Percentiles rank a stretch among this genome's conserved stretches.
Conservation (phyloP, 2,113 vertebrate genomes). For the Miniopterus natalensis region DNA sequence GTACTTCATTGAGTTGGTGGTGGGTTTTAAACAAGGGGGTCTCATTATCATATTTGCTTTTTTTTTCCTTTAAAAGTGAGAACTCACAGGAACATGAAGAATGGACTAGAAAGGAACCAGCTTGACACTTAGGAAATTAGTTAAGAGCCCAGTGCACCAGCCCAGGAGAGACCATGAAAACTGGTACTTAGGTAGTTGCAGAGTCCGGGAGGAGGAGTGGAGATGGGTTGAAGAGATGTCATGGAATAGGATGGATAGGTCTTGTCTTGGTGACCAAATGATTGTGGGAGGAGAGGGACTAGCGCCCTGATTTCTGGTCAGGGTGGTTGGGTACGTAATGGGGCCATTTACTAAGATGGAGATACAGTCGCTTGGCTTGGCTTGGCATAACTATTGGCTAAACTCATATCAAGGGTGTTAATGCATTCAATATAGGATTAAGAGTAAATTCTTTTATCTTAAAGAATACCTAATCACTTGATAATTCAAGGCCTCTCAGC, state of each 20-base stretch:
- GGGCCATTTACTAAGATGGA: background rate
- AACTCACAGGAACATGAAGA: background rate
- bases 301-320: background rate
- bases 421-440: background rate
- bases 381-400: background rate
- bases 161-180: background rate
- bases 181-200: background rate
- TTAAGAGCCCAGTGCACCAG: background rate
- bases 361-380: background rate
- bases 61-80: background rate
- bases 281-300: background rate
- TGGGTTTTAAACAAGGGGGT: background rate
- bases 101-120: background rate
- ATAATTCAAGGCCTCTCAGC: background rate
- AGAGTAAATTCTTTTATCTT: slow-evolving; percentile 38
- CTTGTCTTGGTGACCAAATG: background rate
- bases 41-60: background rate
- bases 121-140: background rate
- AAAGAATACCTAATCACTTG: background rate
- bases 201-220: background rate
- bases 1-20: background rate
- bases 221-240: background rate
- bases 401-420: background rate
- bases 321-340: background rate
- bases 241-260: background rate